These are phyloP conservation scores for Meteorus cinctellus DNA, from an alignment of 2,888 invertebrate species.

Conservation along the genomic window DNA sequence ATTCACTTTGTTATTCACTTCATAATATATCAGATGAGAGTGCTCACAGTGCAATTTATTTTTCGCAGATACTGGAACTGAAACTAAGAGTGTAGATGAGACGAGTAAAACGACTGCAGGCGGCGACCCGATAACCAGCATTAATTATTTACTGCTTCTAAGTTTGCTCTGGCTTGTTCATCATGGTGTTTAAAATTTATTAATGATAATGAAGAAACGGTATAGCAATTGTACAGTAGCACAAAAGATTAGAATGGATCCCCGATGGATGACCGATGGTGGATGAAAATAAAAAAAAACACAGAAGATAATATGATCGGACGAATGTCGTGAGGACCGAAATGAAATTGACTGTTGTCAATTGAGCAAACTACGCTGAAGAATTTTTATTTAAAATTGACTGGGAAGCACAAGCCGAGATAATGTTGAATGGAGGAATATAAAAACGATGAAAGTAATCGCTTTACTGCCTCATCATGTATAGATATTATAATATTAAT, in stretches of 20 bases:
- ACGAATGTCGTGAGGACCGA: background rate
- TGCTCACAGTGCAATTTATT: background rate
- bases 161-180: conserved; percentile 34
- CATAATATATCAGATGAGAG: no score
- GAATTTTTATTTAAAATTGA: conserved; percentile 47
- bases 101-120: conserved; percentile 17
- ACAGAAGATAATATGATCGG: background rate
- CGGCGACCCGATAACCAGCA: conserved; percentile 19
- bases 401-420: conserved; percentile 28
- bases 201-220: conserved; percentile 1
- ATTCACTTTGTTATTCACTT: background rate
- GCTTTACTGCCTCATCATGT: conserved; percentile 37
- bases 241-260: conserved; percentile 35
- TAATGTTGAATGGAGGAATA: conserved; percentile 20
- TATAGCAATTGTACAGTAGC: conserved; percentile 34
- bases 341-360: conserved; percentile 26
- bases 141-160: conserved; percentile 25
- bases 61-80: conserved; percentile 24
- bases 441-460: conserved; percentile 44
- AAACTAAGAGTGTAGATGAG: conserved; percentile 24
- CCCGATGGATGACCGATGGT: conserved; percentile 32
- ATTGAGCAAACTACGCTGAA: background rate
- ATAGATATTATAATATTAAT: conserved; percentile 28
- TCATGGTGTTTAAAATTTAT: conserved; percentile 32
- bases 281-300: conserved; percentile 32